phyloP scores from a whole-genome alignment of 2,888 invertebrate species.

The Xanthostigma xanthostigma region DNA sequence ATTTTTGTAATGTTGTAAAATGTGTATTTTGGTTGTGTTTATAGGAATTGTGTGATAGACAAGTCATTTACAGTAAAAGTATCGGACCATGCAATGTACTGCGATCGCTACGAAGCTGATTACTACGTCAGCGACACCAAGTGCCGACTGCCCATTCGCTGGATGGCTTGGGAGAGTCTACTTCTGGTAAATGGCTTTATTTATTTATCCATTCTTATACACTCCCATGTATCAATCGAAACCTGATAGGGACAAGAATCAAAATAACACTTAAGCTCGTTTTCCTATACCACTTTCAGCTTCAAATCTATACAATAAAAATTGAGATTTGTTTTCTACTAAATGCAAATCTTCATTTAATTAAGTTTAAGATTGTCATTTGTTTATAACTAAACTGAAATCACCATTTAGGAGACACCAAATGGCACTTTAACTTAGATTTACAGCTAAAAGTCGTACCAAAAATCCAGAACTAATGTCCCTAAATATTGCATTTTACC shows the following conservation, averaged over 20 bases:
- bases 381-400: too few relatives aligned
- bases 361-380: too few relatives aligned
- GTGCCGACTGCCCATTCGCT: slow-evolving; percentile 68
- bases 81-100: slow-evolving; percentile 76
- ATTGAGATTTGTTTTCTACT: too few relatives aligned
- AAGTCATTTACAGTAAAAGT: slow-evolving; percentile 65
- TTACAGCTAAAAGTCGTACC: too few relatives aligned
- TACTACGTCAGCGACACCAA: slow-evolving; percentile 76
- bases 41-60: slow-evolving; percentile 80
- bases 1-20: background rate
- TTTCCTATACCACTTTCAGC: too few relatives aligned
- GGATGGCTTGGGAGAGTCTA: slow-evolving; percentile 89
- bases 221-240: background rate
- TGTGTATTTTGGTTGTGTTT: slow-evolving; percentile 13
- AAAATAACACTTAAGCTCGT: background rate
- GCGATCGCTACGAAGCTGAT: slow-evolving; percentile 60
- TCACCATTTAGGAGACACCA: too few relatives aligned
- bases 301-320: too few relatives aligned
- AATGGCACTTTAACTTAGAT: too few relatives aligned
- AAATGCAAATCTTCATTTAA: too few relatives aligned
- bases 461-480: too few relatives aligned
- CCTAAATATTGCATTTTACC: too few relatives aligned
- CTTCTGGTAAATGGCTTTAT: slow-evolving; percentile 43
- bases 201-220: background rate
- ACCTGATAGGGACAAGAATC: background rate